Conservation (phyloP, 2,888 invertebrate species). For the Sclerodermus sp. region DNA sequence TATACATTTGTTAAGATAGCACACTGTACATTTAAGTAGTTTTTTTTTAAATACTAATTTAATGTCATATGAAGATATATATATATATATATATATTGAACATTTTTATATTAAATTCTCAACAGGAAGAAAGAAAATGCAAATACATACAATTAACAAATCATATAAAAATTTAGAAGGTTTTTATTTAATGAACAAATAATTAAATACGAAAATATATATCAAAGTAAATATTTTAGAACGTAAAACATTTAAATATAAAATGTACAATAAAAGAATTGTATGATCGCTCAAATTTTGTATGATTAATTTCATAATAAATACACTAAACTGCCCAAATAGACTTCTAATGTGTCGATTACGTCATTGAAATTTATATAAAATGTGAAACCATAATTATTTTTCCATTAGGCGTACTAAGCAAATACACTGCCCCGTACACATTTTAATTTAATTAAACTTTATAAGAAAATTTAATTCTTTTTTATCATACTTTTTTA, state of each 20-base stretch:
- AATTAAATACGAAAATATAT: neutral
- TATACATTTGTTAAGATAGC: neutral
- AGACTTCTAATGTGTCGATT: conserved; percentile 9
- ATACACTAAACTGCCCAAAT: conserved; percentile 11
- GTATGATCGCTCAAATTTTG: conserved; percentile 49
- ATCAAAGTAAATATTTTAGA: no score
- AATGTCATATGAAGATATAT: neutral
- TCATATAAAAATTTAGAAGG: no score
- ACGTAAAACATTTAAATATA: no score
- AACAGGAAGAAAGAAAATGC: no score
- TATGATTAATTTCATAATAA: conserved; percentile 39
- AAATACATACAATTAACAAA: no score
- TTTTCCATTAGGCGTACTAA: no score
- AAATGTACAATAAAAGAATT: conserved; percentile 16
- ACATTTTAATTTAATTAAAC: neutral
- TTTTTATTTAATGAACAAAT: neutral
- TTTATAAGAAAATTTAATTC: neutral
- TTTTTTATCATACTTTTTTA: no score
- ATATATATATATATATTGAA: no score
- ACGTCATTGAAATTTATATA: neutral
- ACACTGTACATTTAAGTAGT: neutral
- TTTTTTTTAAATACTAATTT: neutral
- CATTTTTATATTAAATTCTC: neutral
- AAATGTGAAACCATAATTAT: no score
- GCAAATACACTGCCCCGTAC: no score